phyloP scores from a whole-genome alignment of 2,797 vertebrate genomes.

The Anniella stebbinsi region DNA sequence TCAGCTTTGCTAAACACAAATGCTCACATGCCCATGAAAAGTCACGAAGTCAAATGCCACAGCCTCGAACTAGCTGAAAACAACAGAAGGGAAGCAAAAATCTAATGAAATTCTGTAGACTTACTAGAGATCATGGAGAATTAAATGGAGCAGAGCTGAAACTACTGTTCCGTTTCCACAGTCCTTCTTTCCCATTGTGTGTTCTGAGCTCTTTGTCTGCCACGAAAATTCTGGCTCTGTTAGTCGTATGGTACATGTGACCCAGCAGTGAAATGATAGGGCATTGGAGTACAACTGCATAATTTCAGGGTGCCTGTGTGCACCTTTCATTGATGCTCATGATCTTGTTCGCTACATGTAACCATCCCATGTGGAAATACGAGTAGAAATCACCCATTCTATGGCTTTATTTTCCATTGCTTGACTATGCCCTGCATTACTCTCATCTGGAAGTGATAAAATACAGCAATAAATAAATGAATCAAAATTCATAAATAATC shows the following conservation, averaged over 20 bases:
- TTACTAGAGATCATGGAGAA: not conserved
- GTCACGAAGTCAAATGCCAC: not conserved
- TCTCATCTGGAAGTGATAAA: not conserved
- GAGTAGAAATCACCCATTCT: not conserved
- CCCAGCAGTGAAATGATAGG: not conserved
- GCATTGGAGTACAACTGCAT: not conserved
- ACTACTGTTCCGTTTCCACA: not conserved
- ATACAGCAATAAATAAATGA: no score
- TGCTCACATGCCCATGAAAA: conserved; percentile 25
- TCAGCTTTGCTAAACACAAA: conserved; percentile 47
- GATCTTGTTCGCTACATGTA: not conserved
- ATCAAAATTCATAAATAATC: no score
- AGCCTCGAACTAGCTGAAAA: conserved; percentile 17
- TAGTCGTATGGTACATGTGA: not conserved
- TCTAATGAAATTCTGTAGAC: conserved; percentile 15
- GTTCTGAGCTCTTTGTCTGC: no score
- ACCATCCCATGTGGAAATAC: not conserved
- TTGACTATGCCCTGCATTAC: not conserved
- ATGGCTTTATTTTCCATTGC: not conserved
- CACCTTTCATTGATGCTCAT: not conserved
- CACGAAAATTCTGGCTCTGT: not conserved
- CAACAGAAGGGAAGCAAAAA: conserved; percentile 19
- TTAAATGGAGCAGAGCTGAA: not conserved
- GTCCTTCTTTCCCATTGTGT: not conserved
- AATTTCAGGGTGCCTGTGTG: not conserved